phyloP scores from a whole-genome alignment of 1,140 invertebrate species.

The Temnothorax longispinosus region DNA sequence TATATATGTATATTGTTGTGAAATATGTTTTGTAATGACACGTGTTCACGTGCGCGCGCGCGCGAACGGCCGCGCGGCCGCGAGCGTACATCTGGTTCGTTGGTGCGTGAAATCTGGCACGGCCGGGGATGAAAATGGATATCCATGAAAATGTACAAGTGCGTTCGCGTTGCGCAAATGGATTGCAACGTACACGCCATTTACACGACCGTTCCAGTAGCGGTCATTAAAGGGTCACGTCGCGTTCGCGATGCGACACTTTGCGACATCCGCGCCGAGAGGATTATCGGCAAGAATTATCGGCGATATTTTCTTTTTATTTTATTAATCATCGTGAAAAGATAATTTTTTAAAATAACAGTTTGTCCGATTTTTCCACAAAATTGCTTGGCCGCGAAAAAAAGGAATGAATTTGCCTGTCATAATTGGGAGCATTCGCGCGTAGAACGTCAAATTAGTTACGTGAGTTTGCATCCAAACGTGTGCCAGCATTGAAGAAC shows the following conservation, averaged over 20 bases:
- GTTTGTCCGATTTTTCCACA: not conserved
- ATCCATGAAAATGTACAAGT: slow-evolving; percentile 34
- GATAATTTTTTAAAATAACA: not conserved
- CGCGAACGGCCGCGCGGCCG: not conserved
- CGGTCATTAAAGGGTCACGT: slow-evolving; percentile 27
- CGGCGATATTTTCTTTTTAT: not conserved
- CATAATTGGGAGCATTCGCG: not conserved
- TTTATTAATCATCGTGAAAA: not conserved
- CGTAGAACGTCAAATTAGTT: slow-evolving; percentile 1
- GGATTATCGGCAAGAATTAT: not conserved
- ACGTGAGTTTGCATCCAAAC: not conserved
- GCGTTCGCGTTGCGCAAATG: slow-evolving; percentile 40
- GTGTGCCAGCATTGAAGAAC: not conserved
- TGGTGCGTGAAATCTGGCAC: slow-evolving; percentile 58
- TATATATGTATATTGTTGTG: slow-evolving; percentile 8
- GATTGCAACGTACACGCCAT: slow-evolving; percentile 34
- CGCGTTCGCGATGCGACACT: not conserved
- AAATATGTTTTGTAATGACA: slow-evolving; percentile 63
- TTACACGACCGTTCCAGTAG: slow-evolving; percentile 23
- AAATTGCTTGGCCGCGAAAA: not conserved
- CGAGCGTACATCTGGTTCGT: not conserved
- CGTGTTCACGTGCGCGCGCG: slow-evolving; percentile 3
- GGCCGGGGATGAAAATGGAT: slow-evolving; percentile 44
- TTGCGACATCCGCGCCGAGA: not conserved
- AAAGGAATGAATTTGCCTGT: not conserved